Base-by-base conservation (phyloP, 2,797 vertebrate species). In the Ambastaia sidthimunki region DNA sequence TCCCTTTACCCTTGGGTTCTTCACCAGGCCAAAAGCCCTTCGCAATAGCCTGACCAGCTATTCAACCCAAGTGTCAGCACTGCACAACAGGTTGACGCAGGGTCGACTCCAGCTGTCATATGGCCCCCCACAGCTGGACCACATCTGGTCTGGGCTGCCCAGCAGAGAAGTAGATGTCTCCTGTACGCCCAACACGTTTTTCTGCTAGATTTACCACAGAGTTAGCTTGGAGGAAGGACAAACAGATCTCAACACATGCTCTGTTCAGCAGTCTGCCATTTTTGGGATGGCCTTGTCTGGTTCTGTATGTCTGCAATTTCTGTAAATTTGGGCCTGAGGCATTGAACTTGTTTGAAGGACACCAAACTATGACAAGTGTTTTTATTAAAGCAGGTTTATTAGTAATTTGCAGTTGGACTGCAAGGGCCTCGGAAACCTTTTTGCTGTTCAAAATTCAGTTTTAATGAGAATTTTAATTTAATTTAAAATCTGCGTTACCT, bases 81-180 rank as follows among this genome's bases (percentile, higher is more conserved):
- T 90, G 89, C 89, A 90, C 95, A 96, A 96, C 96, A 96, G 95
- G 96, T 97, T 95, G 91, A 78, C 63, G 86, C 88, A 73, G 89
- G 91, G 89, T 83, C 85, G 88, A 91, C 92, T 93, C 90, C 90
- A 87, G 90, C 90, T 89, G 48, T 89, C 85, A 90, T 91, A 90
- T 93, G n/a, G 79, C 12, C 87, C 65, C 63, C 82, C 72, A 86
- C 92, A 92, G 91, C 92, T 94, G 93, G 87, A 87, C 28, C 73
- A 83, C 85, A 86, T 82, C 86, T 88, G 83, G 55, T 18, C 52
- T 44, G 62, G 50, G 48, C 25, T 74, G 70, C 80, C 83, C 70
- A 21, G 84, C 78, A 84, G 87, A 90, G 76, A 16, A 92, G 88
- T 88, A 88, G 86, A 90, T 41, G 21, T 47, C 68, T 79, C 25